Evolutionary conservation across 2,888 invertebrate genomes (phyloP), one percentile per base, ranked within the genome.

Genomic region (Lepidonotus clava): DNA sequence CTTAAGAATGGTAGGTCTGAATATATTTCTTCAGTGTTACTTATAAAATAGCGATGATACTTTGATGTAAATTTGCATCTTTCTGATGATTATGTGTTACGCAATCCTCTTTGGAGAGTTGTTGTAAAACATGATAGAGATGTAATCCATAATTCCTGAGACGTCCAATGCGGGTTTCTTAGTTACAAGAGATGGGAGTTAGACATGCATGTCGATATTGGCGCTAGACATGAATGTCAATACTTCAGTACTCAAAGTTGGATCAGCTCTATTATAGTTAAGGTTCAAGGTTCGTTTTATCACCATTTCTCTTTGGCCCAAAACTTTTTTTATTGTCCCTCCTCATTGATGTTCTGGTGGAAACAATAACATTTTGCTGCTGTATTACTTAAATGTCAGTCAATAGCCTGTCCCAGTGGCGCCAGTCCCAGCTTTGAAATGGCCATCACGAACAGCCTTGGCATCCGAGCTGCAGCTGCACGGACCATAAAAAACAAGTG

Each of bases 281-380:
- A n/a, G n/a, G n/a, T n/a, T 28, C 2, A 61, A 61, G 28, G 28
- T 32, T 24, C 28, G 5, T 18, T 61, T 61, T 61, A 61, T 61
- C 28, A 28, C 61, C 8, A 46, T 24, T 32, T 61, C 4, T 14
- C 61, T 28, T 11, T 61, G 61, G 61, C 1, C 11, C 24, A 61
- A 61, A 61, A 11, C 28, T 61, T 61, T n/a, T n/a, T 53, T 61
- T 61, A 61, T 24, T 1, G 61, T 32, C 24, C 28, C 24, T 24
- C 24, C 61, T 61, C 46, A 61, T 61, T 61, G 61, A 61, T 61
- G 61, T 61, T 61, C 4, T 61, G 4, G 61, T 11, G 61, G 61
- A 8, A 61, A 61, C 61, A 61, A 61, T 61, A 61, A 28, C 61
- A 61, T 18, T 61, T 61, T 61, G 61, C 28, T 28, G 61, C n/a